phyloP scores from a whole-genome alignment of 1,140 invertebrate genomes.

The Drosophila micromelanica region DNA sequence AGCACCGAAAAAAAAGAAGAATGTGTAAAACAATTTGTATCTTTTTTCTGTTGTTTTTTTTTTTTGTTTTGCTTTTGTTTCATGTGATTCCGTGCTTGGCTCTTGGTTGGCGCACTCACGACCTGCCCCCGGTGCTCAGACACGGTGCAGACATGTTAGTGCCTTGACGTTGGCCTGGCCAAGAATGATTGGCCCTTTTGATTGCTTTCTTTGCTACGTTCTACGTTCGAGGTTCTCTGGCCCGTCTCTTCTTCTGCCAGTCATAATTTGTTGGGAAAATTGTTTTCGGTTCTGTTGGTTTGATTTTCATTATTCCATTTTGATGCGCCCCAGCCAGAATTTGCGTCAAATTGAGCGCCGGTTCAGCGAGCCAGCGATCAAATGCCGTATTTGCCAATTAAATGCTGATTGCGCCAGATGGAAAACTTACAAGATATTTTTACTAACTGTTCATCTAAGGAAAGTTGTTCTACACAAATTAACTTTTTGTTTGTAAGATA shows the following conservation, averaged over 20 bases:
- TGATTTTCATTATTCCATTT: conserved; percentile 49
- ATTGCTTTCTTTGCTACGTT: conserved; percentile 50
- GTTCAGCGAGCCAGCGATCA: not conserved
- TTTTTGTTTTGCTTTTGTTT: conserved; percentile 10
- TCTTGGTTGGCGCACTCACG: conserved; percentile 41
- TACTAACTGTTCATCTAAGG: no score
- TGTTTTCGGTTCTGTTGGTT: conserved; percentile 55
- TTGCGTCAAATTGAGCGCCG: conserved; percentile 24
- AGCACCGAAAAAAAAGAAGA: not conserved
- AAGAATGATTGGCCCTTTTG: conserved; percentile 52
- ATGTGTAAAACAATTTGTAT: conserved; percentile 35
- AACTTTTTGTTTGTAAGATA: no score
- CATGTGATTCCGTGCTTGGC: conserved; percentile 27
- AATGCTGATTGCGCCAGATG: not conserved
- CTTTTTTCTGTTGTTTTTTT: conserved; percentile 4
- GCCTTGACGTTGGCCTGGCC: conserved; percentile 11
- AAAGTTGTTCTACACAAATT: no score
- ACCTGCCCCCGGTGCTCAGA: conserved; percentile 17
- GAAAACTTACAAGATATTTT: no score
- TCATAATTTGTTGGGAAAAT: conserved; percentile 62
- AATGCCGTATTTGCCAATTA: conserved; percentile 16
- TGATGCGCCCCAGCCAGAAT: conserved; percentile 25
- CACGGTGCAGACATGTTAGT: conserved; percentile 5
- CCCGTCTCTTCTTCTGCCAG: conserved; percentile 4
- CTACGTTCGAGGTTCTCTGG: conserved; percentile 2